Conservation (phyloP, 2,888 invertebrate genomes). For the Pollenia amentaria region DNA sequence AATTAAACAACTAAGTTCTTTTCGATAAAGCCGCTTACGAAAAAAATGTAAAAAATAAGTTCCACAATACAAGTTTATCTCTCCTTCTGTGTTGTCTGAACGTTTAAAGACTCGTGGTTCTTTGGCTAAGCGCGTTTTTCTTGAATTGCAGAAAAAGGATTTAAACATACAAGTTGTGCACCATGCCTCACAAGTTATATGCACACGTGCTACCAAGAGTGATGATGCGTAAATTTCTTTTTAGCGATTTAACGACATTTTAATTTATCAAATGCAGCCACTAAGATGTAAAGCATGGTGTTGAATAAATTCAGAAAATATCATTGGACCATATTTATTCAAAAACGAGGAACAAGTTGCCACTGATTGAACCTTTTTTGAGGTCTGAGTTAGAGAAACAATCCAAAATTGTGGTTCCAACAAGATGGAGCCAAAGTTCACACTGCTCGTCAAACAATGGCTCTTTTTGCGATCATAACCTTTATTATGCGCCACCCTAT, state of each 20-base stretch:
- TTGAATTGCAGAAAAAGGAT: constrained; percentile 97
- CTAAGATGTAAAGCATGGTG: no score
- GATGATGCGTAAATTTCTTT: constrained; percentile 90
- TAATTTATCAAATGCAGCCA: constrained; percentile 30
- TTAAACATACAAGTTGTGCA: constrained; percentile 97
- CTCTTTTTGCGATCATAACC: no score
- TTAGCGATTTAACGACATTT: constrained; percentile 49
- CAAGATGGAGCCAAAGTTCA: no score
- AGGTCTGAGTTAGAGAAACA: no score
- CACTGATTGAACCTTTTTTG: no score
- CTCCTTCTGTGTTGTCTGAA: constrained; percentile 99
- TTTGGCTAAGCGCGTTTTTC: constrained; percentile 96
- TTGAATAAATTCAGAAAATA: no score
- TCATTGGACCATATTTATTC: no score
- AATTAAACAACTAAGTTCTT: constrained; percentile 99
- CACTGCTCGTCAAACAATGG: no score
- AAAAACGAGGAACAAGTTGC: no score
- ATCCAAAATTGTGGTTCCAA: no score
- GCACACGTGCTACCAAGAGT: constrained; percentile 97
- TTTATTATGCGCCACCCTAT: no score
- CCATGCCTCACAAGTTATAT: constrained; percentile 98
- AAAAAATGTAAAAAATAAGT: constrained; percentile 98
- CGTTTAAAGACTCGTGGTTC: constrained; percentile 99
- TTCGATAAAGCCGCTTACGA: constrained; percentile 99
- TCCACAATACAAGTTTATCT: constrained; percentile 98